Evolutionary conservation across 2,888 invertebrate genomes (phyloP).

Genomic region (Sipha maydis): DNA sequence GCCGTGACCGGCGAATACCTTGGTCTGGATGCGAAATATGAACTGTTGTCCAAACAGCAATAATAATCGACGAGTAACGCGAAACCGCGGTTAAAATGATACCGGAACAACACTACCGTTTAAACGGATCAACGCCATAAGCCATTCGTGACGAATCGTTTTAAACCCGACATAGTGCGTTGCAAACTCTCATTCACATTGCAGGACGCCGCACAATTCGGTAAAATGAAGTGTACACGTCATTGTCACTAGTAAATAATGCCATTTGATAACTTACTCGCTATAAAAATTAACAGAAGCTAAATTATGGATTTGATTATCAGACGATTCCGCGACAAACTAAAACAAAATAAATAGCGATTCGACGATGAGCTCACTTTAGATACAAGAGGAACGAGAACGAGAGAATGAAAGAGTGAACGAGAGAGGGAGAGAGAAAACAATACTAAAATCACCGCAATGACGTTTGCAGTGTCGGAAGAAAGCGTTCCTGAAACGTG

Average conservation of each 20-base stretch:
- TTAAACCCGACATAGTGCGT: neutral
- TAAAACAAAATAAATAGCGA: neutral
- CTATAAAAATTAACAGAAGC: neutral
- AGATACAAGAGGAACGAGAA: neutral
- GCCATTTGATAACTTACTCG: neutral
- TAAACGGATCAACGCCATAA: neutral
- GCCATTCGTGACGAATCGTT: neutral
- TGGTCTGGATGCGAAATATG: constrained; percentile 6
- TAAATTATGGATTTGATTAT: too few relatives aligned
- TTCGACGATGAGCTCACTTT: neutral
- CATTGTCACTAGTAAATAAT: neutral
- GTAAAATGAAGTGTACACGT: too few relatives aligned
- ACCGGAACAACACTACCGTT: constrained; percentile 11
- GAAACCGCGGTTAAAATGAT: constrained; percentile 7
- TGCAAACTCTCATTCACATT: neutral
- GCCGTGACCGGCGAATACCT: constrained; percentile 28
- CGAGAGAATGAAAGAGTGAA: neutral
- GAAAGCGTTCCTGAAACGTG: constrained; percentile 41
- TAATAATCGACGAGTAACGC: constrained; percentile 10
- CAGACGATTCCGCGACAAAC: too few relatives aligned
- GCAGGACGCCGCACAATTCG: neutral
- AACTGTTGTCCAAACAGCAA: neutral
- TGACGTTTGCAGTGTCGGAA: constrained; percentile 25
- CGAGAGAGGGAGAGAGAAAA: neutral
- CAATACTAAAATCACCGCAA: neutral